phyloP scores from a whole-genome alignment of 2,797 vertebrate species.

The Sebastes kiyomatsui region DNA sequence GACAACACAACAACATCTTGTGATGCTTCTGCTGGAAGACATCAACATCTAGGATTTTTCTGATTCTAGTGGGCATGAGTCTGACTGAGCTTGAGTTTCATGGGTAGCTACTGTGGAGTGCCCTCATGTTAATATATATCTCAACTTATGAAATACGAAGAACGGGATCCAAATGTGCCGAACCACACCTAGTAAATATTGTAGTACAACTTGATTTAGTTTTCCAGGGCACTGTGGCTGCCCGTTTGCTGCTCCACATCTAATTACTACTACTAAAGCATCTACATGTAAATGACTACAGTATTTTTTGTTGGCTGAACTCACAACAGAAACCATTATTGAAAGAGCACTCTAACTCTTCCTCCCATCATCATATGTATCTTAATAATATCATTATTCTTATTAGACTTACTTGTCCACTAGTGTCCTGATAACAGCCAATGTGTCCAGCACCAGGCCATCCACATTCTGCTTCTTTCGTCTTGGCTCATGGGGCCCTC shows the following conservation, averaged over 20 bases:
- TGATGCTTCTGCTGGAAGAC: background rate
- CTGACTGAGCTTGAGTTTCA: background rate
- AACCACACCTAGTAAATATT: background rate
- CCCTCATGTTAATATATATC: background rate
- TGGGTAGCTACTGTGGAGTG: background rate
- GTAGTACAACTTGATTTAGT: background rate
- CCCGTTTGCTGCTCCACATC: background rate
- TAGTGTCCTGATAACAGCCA: constrained; percentile 97
- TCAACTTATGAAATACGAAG: background rate
- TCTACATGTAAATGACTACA: background rate
- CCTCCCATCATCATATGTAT: background rate
- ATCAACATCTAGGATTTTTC: background rate
- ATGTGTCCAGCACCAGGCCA: constrained; percentile 95
- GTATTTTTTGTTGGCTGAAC: background rate
- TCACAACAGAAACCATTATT: background rate
- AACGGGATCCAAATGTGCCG: background rate
- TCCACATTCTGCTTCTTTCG: constrained; percentile 99
- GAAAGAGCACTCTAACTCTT: background rate
- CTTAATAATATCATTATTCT: background rate
- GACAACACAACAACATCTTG: background rate
- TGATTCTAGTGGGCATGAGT: background rate
- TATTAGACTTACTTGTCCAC: constrained; percentile 95
- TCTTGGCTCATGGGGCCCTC: constrained; percentile 95
- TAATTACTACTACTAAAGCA: background rate
- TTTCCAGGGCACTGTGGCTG: background rate